A percentile compares a stretch with the other conserved stretches of the same genome.
phyloP scores from a whole-genome alignment of 2,888 invertebrate genomes.

The Morpho deidamia region DNA sequence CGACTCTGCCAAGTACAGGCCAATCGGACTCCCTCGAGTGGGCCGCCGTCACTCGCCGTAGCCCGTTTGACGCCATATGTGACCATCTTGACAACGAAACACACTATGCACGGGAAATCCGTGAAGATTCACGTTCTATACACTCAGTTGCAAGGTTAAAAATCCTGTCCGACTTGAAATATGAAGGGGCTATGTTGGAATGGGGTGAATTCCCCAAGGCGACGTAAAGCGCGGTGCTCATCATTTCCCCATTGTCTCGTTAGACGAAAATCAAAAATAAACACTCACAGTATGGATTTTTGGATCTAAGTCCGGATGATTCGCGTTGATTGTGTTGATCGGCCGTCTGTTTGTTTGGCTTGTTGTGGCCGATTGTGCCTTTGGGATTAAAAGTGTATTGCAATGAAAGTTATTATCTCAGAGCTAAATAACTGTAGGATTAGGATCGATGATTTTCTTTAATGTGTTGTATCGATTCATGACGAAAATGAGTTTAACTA shows the following conservation, averaged over 20 bases:
- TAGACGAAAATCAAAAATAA: slow-evolving; percentile 79
- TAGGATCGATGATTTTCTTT: slow-evolving; percentile 1
- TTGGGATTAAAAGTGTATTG: slow-evolving; percentile 40
- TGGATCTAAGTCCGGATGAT: slow-evolving; percentile 66
- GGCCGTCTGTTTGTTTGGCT: slow-evolving; percentile 42
- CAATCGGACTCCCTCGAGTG: slow-evolving; percentile 70
- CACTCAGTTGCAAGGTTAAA: slow-evolving; percentile 40
- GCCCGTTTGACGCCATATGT: slow-evolving; percentile 76
- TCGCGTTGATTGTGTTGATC: slow-evolving; percentile 59
- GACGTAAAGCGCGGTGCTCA: slow-evolving; percentile 68
- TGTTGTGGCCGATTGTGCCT: slow-evolving; percentile 56
- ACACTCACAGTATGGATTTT: slow-evolving; percentile 69
- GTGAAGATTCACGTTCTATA: slow-evolving; percentile 44
- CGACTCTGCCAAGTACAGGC: slow-evolving; percentile 58
- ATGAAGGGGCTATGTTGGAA: slow-evolving; percentile 49
- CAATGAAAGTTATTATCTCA: slow-evolving; percentile 37
- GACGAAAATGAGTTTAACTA: too few species aligned
- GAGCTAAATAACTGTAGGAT: slow-evolving; percentile 10
- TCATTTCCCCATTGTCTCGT: slow-evolving; percentile 79
- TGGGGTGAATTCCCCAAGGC: slow-evolving; percentile 74
- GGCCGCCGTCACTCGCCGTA: slow-evolving; percentile 69
- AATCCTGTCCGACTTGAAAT: slow-evolving; percentile 32
- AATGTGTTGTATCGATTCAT: not conserved
- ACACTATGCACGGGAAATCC: slow-evolving; percentile 34
- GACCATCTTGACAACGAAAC: slow-evolving; percentile 41